A percentile compares a stretch with the other conserved stretches of the same genome.
These are phyloP conservation scores for Antheraea pernyi DNA, from an alignment of 1,140 invertebrate genomes.

Conservation along the genomic window DNA sequence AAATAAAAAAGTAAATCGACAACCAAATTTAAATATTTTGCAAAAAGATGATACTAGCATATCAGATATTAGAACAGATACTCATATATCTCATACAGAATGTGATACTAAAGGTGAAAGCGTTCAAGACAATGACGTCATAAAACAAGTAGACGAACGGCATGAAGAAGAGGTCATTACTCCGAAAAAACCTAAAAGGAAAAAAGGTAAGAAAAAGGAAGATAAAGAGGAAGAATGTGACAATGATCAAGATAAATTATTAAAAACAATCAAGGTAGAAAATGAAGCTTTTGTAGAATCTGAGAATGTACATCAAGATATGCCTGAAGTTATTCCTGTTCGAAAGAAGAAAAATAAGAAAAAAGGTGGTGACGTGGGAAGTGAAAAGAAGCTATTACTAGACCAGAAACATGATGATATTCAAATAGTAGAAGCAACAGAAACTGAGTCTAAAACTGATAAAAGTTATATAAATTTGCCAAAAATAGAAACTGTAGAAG, in stretches of 20 bases:
- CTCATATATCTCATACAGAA: neutral
- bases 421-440: neutral
- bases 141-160: conserved; percentile 6
- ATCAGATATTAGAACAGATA: neutral
- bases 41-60: conserved; percentile 23
- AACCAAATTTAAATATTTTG: conserved; percentile 27
- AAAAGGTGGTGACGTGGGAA: conserved; percentile 19
- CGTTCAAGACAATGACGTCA: conserved; percentile 6
- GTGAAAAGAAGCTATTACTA: neutral
- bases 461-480: neutral
- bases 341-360: conserved; percentile 47
- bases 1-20: conserved; percentile 54
- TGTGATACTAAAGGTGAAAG: conserved; percentile 28
- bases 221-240: conserved; percentile 18
- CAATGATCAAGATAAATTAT: conserved; percentile 8
- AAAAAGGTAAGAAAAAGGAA: conserved; percentile 60
- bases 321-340: conserved; percentile 20
- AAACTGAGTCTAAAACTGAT: neutral
- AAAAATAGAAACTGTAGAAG: conserved; percentile 23
- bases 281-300: conserved; percentile 15
- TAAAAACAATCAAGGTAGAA: conserved; percentile 11
- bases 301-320: conserved; percentile 12
- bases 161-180: conserved; percentile 30
- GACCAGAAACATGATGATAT: neutral
- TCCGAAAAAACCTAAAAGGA: conserved; percentile 68